Evolutionary conservation across 2,888 invertebrate species (phyloP), one percentile per base, ranked within the genome.

Genomic region (Omphaloscelis lunosa): DNA sequence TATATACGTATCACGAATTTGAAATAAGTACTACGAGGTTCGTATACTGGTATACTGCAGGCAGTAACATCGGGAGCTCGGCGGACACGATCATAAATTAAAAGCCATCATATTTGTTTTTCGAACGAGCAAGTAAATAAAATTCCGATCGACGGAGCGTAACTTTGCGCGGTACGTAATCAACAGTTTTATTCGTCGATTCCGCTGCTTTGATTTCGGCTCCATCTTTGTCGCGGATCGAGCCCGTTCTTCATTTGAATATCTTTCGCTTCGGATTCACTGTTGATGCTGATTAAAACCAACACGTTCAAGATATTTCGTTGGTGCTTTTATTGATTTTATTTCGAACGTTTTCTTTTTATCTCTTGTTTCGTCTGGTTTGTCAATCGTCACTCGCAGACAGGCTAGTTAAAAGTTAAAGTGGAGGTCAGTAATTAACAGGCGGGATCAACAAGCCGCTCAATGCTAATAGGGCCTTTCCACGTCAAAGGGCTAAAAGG

Each of bases 401-500:
- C 88, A 89, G 89, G 89, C 90, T 92, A 91, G 91, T 91, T 92
- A 92, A 92, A 92, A 90, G 93, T 92, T 93, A 91, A 91, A 93
- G 91, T 91, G 90, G 92, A 93, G 95, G 95, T 95, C 94, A 95
- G 94, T 95, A 96, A 96, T 96, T 96, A 96, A 94, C 94, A 91
- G 92, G 90, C 92, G 94, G 93, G 96, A 96, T 96, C 95, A 95
- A 96, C 95, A 94, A 95, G 95, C 94, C 93, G 93, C 94, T 94
- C 94, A 92, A 95, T 95, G 95, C 94, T 96, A 96, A 96, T 96
- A 95, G 95, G 94, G 92, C 93, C 93, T 94, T 95, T 95, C 94
- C 92, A 95, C 95, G 96, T 96, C 95, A 96, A 96, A 96, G 95
- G 94, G 95, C 95, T 95, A 93, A 95, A 94, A 95, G 95, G 95